phyloP scores from a whole-genome alignment of 2,888 invertebrate genomes.

The Tortrix viridana region DNA sequence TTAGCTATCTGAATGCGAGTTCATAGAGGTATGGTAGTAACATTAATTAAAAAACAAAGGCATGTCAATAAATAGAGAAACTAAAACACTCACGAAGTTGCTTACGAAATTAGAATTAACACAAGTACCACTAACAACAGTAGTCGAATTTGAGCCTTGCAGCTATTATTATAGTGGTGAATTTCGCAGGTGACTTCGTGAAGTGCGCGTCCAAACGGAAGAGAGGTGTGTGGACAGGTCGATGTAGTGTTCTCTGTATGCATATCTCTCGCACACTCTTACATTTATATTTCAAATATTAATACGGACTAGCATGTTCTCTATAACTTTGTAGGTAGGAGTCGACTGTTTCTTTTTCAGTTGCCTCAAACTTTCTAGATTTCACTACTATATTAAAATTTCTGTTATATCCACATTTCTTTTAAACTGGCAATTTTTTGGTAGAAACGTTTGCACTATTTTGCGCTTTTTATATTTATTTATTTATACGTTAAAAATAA shows the following conservation, averaged over 20 bases:
- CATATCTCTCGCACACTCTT: slow-evolving; percentile 75
- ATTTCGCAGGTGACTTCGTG: slow-evolving; percentile 84
- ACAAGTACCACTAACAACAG: slow-evolving; percentile 54
- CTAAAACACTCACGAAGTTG: slow-evolving; percentile 78
- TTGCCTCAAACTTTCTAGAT: background rate
- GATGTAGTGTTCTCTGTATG: slow-evolving; percentile 80
- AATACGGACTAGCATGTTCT: slow-evolving; percentile 42
- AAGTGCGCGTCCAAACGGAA: slow-evolving; percentile 74
- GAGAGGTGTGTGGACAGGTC: slow-evolving; percentile 80
- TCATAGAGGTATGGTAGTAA: slow-evolving; percentile 29
- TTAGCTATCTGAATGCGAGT: slow-evolving; percentile 13
- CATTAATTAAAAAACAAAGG: slow-evolving; percentile 42
- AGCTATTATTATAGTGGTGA: slow-evolving; percentile 60
- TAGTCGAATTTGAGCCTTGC: slow-evolving; percentile 53
- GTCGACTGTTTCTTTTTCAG: slow-evolving; percentile 3
- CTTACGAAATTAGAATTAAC: slow-evolving; percentile 60
- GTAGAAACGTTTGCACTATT: slow-evolving; percentile 55
- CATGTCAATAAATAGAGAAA: slow-evolving; percentile 45
- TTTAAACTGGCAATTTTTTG: slow-evolving; percentile 11
- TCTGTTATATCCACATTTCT: slow-evolving; percentile 6
- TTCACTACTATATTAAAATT: background rate
- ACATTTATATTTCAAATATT: slow-evolving; percentile 31
- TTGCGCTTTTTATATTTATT: slow-evolving; percentile 42
- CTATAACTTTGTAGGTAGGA: slow-evolving; percentile 19
- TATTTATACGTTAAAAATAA: slow-evolving; percentile 31